These are phyloP conservation scores for Zaprionus lachaisei DNA, from an alignment of 1,140 invertebrate genomes.

Conservation along the genomic window DNA sequence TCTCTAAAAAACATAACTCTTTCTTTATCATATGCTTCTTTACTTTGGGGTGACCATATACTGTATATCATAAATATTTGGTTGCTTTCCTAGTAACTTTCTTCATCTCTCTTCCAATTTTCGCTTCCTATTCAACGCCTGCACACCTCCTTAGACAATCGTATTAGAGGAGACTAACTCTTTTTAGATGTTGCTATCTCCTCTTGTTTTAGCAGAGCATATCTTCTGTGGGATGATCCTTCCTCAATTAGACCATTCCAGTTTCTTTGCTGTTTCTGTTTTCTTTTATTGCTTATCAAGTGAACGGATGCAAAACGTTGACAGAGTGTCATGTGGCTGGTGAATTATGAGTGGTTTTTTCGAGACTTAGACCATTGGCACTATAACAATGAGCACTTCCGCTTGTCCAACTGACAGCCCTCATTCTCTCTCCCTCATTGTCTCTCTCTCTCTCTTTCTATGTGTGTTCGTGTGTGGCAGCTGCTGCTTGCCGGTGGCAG, in stretches of 20 bases:
- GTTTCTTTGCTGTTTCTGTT: constrained; percentile 19
- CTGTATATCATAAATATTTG: not conserved
- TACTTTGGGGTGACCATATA: not conserved
- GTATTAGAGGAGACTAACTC: not conserved
- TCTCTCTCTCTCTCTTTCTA: not conserved
- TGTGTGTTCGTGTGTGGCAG: constrained; percentile 30
- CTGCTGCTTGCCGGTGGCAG: constrained; percentile 41
- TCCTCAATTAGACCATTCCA: not conserved
- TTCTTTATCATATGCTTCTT: no score
- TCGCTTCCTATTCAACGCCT: no score
- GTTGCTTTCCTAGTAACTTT: no score
- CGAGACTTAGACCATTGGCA: constrained; percentile 65
- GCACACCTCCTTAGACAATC: no score
- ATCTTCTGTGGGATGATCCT: not conserved
- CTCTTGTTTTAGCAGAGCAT: no score
- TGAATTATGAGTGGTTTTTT: constrained; percentile 69
- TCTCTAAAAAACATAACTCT: no score
- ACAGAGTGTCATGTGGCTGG: constrained; percentile 68
- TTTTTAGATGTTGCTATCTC: not conserved
- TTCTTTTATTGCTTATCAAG: constrained; percentile 36
- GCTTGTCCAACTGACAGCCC: constrained; percentile 34
- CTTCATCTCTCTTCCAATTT: no score
- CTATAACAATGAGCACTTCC: constrained; percentile 72
- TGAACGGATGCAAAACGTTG: constrained; percentile 71
- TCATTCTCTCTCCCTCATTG: not conserved